Evolutionary conservation across 2,797 vertebrate species (phyloP), one percentile per base, ranked within the genome.

Genomic region (Falco columbarius): DNA sequence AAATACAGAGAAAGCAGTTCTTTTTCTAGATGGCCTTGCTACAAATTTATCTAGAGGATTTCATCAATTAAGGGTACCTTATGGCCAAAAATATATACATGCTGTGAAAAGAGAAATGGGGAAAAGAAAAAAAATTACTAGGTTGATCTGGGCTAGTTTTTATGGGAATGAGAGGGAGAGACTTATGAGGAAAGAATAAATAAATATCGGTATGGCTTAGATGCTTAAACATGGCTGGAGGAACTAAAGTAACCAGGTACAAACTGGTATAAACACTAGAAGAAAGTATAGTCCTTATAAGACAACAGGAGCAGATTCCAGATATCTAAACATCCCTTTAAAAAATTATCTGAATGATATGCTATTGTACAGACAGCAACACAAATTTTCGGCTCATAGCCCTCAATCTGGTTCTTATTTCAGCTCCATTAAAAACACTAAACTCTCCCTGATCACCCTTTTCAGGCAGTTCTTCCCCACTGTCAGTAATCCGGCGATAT

Each of bases 351-450:
- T 38, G 52, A 51, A 54, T 55, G 3, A 1, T 52, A 62, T 30
- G 19, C 17, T 91, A 21, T 29, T 55, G 19, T 51, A 42, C 29
- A 68, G 16, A 55, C 24, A 91, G 30, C 15, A 89, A 76, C 22
- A 86, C 6, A 77, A 42, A 46, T 59, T 72, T 83, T 83, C 61
- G 77, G 21, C 70, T 75, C 9, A 1, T 34, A 72, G 26, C 12
- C 13, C n/a, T 81, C 80, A 79, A 52, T 65, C 66, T 92, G 58
- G 19, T 72, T 93, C 46, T 86, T 81, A 81, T 93, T 94, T 95
- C 73, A 96, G 17, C 38, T 72, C 38, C 34, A 29, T 30, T 74
- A 68, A 86, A 90, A 93, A 2, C 14, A n/a, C 6, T 47, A 68
- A 83, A 92, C 21, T 54, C 29, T 56, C 18, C 40, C 8, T n/a